phyloP scores from a whole-genome alignment of 53 echinoderm and acorn worm species.

The Stichopus horrens region DNA sequence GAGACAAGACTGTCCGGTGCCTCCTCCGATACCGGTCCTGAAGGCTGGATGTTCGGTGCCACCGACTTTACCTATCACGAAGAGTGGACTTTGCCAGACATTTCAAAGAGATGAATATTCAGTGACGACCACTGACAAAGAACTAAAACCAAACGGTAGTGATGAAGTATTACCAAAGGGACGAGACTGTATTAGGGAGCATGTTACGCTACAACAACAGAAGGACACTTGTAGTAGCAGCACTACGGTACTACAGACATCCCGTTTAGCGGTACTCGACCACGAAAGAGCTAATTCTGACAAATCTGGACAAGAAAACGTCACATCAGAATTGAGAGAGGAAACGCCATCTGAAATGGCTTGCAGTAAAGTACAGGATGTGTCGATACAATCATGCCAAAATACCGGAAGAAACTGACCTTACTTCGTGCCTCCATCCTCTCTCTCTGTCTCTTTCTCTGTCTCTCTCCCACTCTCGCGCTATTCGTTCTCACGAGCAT shows the following conservation, averaged over 20 bases:
- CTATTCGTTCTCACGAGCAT: too few relatives aligned
- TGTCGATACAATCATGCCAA: neutral
- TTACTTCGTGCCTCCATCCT: too few relatives aligned
- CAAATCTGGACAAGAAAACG: neutral
- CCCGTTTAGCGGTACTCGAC: neutral
- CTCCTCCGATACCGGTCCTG: slow-evolving; percentile 19
- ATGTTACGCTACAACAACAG: too few relatives aligned
- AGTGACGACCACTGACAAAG: neutral
- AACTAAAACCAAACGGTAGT: neutral
- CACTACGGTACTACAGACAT: neutral
- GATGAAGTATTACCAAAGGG: too few relatives aligned
- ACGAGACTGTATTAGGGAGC: neutral
- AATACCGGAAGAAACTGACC: too few relatives aligned
- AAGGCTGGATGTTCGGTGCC: slow-evolving; percentile 5
- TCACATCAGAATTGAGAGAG: neutral
- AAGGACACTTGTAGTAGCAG: too few relatives aligned
- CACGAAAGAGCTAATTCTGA: neutral
- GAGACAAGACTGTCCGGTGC: slow-evolving; percentile 34
- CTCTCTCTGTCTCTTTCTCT: too few relatives aligned
- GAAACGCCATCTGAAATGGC: neutral
- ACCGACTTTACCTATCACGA: slow-evolving; percentile 14
- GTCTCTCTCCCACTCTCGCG: too few relatives aligned
- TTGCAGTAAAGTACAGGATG: neutral
- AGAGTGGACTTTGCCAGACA: neutral
- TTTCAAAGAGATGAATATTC: neutral